Base-by-base conservation (phyloP, 1,140 invertebrate genomes). In the Eufriesea mexicana region DNA sequence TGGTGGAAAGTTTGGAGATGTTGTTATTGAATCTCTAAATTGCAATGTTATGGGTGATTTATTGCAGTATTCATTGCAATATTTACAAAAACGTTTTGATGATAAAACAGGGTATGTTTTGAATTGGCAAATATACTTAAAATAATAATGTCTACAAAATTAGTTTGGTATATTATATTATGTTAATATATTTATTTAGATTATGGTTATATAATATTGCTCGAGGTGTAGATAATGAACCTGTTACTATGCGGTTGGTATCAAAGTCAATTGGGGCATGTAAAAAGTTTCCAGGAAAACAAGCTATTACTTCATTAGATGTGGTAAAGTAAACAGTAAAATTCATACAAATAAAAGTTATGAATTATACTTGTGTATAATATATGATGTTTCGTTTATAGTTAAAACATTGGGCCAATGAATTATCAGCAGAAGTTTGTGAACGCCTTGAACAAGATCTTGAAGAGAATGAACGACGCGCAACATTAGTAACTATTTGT, bases 221-320 rank as follows among this genome's bases (percentile, higher is more conserved):
- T 25, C 95, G 96, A 84, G 99, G 99, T 16, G 96, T 98, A 83
- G 98, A 99, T 89, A 91, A 96, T 84, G 98, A 99, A 91, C 96
- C 97, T 45, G 98, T 99, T 0, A 96, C 95, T 79, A 95, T 96
- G 0, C 95, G 98, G 89, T 96, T 98, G 83, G 95, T 98, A 70
- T 95, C 98, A 2, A 99, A 99, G 93, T 99, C 98, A 55, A 98
- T 99, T 87, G 98, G 98, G 0, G 99, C 98, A 90, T 98, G 98
- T 90, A 99, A 99, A 95, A 98, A 97, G 88, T 99, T 99, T 93
- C 96, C 96, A 20, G 98, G 98, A 0, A 97, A 96, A 92, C 96
- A 96, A 83, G 96, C 96, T n/a, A 95, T 99, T 25, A 94, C 94
- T 8, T 96, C 96, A 5, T 93, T 96, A 79, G 96, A 97, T 76